Percentiles rank a stretch among this genome's conserved stretches.
These are phyloP conservation scores for Lasiurus cinereus DNA, from an alignment of 2,113 vertebrate genomes.

Conservation along the genomic window DNA sequence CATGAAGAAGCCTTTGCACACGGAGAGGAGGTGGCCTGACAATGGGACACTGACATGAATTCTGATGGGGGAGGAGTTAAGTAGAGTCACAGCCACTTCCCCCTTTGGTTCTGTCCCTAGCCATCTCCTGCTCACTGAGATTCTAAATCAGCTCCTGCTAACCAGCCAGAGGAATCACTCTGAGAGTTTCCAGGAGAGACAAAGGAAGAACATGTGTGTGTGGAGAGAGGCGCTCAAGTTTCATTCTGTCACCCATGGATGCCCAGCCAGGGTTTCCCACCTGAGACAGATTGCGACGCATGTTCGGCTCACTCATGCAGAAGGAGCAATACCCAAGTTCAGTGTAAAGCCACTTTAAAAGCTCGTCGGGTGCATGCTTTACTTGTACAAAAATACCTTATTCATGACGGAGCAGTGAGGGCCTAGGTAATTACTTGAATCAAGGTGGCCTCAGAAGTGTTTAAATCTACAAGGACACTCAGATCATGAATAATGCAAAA, in stretches of 20 bases:
- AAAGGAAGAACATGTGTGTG: conserved; percentile 86
- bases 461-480: conserved; percentile 99
- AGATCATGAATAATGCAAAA: conserved; percentile 99
- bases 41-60: neutral
- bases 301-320: conserved; percentile 96
- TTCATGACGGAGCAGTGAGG: conserved; percentile 97
- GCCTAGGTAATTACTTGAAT: conserved; percentile 99
- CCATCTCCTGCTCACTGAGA: conserved; percentile 81
- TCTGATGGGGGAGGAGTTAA: conserved; percentile 80
- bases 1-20: conserved; percentile 73
- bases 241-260: conserved; percentile 92
- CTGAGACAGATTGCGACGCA: conserved; percentile 95
- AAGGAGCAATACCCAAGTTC: conserved; percentile 97
- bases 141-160: conserved; percentile 71
- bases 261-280: conserved; percentile 93
- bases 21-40: conserved; percentile 67
- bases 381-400: conserved; percentile 99
- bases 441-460: conserved; percentile 99
- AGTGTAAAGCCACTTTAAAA: conserved; percentile 99
- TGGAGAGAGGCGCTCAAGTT: conserved; percentile 83
- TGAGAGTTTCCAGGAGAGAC: conserved; percentile 84
- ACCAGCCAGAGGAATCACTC: conserved; percentile 75
- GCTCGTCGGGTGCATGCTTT: conserved; percentile 96
- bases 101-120: conserved; percentile 43
- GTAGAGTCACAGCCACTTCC: conserved; percentile 76